A percentile compares a stretch with the other conserved stretches of the same genome.
These are phyloP conservation scores for Loris lydekkerianus DNA, from an alignment of 2,797 vertebrate genomes.

Conservation along the genomic window DNA sequence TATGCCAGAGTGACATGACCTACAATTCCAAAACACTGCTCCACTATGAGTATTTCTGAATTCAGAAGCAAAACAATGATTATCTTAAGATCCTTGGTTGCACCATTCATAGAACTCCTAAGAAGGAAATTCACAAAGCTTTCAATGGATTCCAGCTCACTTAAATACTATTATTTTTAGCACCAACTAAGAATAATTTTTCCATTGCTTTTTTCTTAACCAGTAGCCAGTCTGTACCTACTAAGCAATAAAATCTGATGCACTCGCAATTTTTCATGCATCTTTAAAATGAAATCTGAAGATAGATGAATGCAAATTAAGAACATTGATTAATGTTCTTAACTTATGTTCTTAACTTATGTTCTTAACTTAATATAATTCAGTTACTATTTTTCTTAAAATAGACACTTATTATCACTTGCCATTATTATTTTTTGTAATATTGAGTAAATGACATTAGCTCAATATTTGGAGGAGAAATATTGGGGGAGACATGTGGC, in stretches of 20 bases:
- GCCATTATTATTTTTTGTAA: neutral
- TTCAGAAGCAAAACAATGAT: conserved; percentile 6
- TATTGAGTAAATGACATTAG: neutral
- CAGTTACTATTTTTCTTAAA: neutral
- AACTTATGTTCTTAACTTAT: no score
- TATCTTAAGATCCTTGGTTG: neutral
- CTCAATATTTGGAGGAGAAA: neutral
- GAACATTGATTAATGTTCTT: neutral
- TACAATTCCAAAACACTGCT: neutral
- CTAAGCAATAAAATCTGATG: neutral
- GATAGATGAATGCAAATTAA: neutral
- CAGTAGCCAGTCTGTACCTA: neutral
- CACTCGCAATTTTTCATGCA: neutral
- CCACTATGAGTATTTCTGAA: neutral
- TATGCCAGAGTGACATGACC: neutral
- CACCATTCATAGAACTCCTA: neutral
- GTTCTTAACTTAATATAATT: neutral
- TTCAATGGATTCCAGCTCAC: neutral
- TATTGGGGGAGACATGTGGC: neutral
- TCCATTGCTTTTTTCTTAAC: neutral
- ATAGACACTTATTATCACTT: neutral
- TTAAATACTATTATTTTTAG: neutral
- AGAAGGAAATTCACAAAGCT: neutral
- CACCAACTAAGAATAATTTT: neutral
- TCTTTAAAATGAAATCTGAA: conserved; percentile 19